Base-by-base conservation (phyloP, 1,140 invertebrate species). In the Ericerus pela region DNA sequence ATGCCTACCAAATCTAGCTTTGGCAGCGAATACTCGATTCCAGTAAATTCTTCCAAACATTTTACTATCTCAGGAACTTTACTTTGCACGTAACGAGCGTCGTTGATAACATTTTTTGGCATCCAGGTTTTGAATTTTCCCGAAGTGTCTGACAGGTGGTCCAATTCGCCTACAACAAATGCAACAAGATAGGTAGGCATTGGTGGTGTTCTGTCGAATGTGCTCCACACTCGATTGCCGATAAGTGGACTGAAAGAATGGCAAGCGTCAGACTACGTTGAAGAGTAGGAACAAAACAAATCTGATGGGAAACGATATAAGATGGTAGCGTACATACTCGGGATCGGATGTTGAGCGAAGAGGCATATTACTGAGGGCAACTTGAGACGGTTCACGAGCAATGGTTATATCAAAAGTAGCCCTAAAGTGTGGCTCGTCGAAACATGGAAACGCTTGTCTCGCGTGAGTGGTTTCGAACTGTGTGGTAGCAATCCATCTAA, bases 151-250 rank as follows among this genome's bases (percentile, higher is more conserved):
- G 36, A 33, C 6, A 33, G 6, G 6, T 66, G 59, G 27, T 64
- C 29, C 62, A 85, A 84, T 62, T 85, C 79, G 31, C 78, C 79
- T 11, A 87, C 75, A 1, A 81, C 72, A 54, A 85, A 78, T 2
- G 81, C 82, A 0, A 85, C 74, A 4, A 87, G 66, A 64, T 88
- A 88, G 0, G 84, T 84, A 1, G 84, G 81, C 83, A 89, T 88
- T 30, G 73, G 72, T 3, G 43, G 22, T 18, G 38, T 51, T 51
- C 22, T 24, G 37, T 22, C 14, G 27, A 55, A 59, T 14, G 22
- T 38, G 27, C 51, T 43, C 14, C 41, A 28, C 18, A 58, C 29
- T 20, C 18, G 27, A 5, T 54, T 30, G 10, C 27, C 54, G 20
- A 10, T 26, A 6, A 1, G 8, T 26, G 24, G 14, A 1, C 0